A percentile compares a stretch with the other conserved stretches of the same genome.
phyloP scores from a whole-genome alignment of 2,113 vertebrate genomes.

The Alethe castanea region DNA sequence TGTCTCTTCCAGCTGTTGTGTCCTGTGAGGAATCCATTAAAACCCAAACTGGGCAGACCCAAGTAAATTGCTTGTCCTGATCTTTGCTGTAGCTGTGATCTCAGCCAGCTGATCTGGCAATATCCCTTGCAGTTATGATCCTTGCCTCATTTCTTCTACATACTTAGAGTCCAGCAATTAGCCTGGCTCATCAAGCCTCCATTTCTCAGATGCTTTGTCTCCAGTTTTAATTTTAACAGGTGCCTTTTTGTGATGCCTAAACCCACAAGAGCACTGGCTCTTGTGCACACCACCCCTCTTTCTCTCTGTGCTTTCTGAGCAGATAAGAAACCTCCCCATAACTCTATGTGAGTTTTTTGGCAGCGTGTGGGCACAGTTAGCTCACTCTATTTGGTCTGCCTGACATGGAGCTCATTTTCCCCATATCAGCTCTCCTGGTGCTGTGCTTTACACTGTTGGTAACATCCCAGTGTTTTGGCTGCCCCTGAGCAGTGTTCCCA shows the following conservation, averaged over 20 bases:
- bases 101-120: background rate
- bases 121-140: background rate
- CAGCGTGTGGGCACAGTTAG: background rate
- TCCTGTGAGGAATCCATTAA: background rate
- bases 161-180: background rate
- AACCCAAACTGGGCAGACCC: background rate
- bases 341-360: rapidly evolving
- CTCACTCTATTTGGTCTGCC: background rate
- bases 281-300: background rate
- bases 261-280: background rate
- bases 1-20: background rate
- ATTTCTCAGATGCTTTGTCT: background rate
- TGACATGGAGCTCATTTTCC: background rate
- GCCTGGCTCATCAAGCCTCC: background rate
- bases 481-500: background rate
- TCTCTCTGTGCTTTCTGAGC: background rate
- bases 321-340: background rate
- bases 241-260: background rate
- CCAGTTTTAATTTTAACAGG: background rate
- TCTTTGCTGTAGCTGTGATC: background rate
- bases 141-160: background rate
- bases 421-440: background rate
- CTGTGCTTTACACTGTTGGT: background rate
- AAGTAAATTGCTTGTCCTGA: background rate
- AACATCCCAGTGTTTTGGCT: background rate